Conservation (phyloP, 2,113 vertebrate genomes). For the Oxyruncus cristatus region DNA sequence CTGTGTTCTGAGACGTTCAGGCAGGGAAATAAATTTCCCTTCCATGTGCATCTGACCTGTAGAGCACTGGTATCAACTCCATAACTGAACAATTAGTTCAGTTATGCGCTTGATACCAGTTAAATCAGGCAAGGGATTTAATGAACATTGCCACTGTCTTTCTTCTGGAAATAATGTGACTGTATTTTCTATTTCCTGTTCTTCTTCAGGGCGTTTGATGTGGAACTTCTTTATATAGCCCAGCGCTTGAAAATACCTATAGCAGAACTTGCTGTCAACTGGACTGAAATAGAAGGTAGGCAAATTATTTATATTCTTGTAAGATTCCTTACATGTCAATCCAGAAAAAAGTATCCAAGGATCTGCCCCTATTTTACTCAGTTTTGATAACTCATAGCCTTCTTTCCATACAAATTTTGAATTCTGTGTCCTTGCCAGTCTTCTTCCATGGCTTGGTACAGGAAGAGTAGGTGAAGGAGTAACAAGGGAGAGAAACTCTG, state of each 20-base stretch:
- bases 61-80: background rate
- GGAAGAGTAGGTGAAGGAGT: background rate
- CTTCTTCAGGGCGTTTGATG: constrained; percentile 91
- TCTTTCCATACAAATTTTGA: background rate
- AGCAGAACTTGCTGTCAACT: constrained; percentile 95
- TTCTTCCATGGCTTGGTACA: background rate
- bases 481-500: background rate
- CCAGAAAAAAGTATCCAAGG: background rate
- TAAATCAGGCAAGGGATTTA: background rate
- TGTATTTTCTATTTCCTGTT: constrained; percentile 42
- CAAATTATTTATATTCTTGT: background rate
- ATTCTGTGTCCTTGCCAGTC: background rate
- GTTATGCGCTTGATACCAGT: background rate
- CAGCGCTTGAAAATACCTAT: constrained; percentile 90
- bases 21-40: background rate
- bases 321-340: background rate
- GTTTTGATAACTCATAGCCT: background rate
- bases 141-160: constrained; percentile 6
- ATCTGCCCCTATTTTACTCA: background rate
- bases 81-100: background rate
- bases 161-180: constrained; percentile 29
- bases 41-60: background rate
- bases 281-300: constrained; percentile 98
- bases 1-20: background rate
- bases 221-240: constrained; percentile 94